Conservation (phyloP, 2,888 invertebrate genomes). For the Mythimna lalbum region DNA sequence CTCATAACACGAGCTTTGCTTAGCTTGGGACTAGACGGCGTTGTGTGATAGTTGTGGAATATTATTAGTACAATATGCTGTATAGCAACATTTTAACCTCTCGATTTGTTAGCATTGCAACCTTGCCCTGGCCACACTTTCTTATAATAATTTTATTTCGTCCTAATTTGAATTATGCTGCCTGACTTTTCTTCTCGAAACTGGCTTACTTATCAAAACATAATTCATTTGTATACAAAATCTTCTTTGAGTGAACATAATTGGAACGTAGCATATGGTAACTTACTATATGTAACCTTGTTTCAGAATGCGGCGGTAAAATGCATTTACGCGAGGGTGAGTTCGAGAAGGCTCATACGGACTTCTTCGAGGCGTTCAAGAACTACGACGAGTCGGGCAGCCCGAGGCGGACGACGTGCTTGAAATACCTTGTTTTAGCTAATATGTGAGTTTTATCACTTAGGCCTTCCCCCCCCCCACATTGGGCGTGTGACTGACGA, state of each 20-base stretch:
- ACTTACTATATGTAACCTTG: no score
- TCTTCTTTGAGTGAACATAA: no score
- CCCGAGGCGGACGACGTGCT: conserved; percentile 98
- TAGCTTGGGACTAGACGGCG: no score
- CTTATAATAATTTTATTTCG: neutral
- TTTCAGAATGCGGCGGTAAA: conserved; percentile 98
- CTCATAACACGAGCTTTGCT: no score
- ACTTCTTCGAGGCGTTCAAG: conserved; percentile 99
- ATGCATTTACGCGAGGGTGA: conserved; percentile 99
- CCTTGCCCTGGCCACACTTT: neutral
- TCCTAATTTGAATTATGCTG: neutral
- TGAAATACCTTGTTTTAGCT: conserved; percentile 99
- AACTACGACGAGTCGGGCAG: conserved; percentile 99
- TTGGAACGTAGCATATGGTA: no score
- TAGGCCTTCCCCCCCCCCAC: no score
- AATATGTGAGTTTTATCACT: conserved; percentile 95
- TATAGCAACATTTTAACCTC: neutral
- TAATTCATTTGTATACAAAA: no score
- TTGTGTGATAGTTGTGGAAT: no score
- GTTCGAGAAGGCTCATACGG: conserved; percentile 99
- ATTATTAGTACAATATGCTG: neutral
- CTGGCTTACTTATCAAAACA: no score
- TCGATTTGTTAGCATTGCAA: conserved; percentile 1
- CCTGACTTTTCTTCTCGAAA: neutral
- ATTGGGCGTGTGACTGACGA: no score